A percentile compares a stretch with the other conserved stretches of the same genome.
phyloP scores from a whole-genome alignment of 2,797 vertebrate species.

The Tamandua tetradactyla region DNA sequence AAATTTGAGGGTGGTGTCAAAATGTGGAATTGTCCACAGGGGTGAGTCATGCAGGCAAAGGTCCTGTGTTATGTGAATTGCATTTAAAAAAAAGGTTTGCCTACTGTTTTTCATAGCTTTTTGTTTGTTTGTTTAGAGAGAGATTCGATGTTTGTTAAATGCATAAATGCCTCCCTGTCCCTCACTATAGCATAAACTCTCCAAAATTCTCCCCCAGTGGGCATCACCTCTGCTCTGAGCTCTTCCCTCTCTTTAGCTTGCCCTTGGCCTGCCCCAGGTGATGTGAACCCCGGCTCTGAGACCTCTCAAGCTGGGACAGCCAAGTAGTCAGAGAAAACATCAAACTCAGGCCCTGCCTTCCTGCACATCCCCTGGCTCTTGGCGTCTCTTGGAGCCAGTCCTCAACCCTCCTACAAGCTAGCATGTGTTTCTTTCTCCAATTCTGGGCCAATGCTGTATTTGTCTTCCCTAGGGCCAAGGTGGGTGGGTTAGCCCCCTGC shows the following conservation, averaged over 20 bases:
- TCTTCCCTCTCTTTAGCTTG: not conserved
- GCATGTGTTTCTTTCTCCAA: not conserved
- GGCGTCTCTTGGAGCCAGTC: not conserved
- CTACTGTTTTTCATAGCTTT: not conserved
- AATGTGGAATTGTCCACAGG: not conserved
- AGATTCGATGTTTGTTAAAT: not conserved
- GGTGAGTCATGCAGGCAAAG: not conserved
- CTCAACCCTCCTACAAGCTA: not conserved
- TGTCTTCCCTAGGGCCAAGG: not conserved
- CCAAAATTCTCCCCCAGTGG: not conserved
- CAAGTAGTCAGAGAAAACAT: not conserved
- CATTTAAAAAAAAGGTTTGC: constrained; percentile 12
- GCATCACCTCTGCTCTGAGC: too few relatives aligned
- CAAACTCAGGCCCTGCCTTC: not conserved
- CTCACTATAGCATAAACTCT: not conserved
- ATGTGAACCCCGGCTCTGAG: not conserved
- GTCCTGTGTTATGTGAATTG: not conserved
- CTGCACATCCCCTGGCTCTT: not conserved
- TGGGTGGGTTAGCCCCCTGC: not conserved
- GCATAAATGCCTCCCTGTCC: not conserved
- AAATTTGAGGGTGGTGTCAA: not conserved
- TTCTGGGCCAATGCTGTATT: not conserved
- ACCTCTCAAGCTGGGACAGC: not conserved
- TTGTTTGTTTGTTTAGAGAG: not conserved
- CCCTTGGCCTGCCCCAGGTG: not conserved